Evolutionary conservation across 2,797 vertebrate species (phyloP).

Genomic region (Iguana delicatissima): DNA sequence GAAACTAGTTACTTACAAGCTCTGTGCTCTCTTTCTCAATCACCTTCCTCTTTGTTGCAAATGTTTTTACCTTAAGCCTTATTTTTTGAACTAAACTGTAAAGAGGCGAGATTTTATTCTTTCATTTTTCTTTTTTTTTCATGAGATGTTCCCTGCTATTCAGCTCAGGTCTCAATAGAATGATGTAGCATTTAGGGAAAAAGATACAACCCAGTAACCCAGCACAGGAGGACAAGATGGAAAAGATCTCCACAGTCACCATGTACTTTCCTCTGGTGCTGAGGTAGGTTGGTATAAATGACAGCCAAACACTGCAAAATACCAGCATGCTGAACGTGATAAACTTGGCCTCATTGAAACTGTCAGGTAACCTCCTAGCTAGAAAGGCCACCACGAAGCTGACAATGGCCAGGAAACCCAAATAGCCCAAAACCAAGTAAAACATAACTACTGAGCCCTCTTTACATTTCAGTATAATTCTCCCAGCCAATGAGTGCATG

Average conservation of each 20-base stretch:
- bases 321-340: conserved; percentile 33
- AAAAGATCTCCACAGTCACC: conserved; percentile 10
- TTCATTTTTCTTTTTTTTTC: not conserved
- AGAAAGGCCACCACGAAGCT: conserved; percentile 8
- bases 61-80: no score
- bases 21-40: no score
- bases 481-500: not conserved
- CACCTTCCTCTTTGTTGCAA: no score
- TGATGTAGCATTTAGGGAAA: conserved; percentile 16
- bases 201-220: not conserved
- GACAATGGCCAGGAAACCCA: not conserved
- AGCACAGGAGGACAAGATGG: not conserved
- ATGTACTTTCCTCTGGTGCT: conserved; percentile 4
- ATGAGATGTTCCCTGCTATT: not conserved
- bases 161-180: not conserved
- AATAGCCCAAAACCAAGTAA: not conserved
- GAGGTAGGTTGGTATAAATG: conserved; percentile 8
- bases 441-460: not conserved
- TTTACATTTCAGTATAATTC: conserved; percentile 12
- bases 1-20: no score
- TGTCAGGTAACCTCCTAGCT: not conserved
- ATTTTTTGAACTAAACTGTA: no score
- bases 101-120: not conserved
- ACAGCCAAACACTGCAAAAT: conserved; percentile 8
- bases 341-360: conserved; percentile 23